Conservation (phyloP, 2,113 vertebrate species). For the Puma concolor region DNA sequence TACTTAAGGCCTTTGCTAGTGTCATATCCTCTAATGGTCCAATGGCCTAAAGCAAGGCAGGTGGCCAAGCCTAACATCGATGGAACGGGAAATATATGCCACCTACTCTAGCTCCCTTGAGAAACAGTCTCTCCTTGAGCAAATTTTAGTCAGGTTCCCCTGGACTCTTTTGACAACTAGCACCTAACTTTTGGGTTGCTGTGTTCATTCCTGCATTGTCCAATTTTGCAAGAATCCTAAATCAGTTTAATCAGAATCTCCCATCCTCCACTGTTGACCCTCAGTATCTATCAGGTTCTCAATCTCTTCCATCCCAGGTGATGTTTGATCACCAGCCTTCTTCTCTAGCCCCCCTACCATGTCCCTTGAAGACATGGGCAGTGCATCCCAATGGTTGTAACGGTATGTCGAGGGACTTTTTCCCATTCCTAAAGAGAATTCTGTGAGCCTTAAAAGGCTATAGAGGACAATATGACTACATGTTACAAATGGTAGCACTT, state of each 20-base stretch:
- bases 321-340: neutral
- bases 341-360: neutral
- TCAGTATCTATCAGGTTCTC: neutral
- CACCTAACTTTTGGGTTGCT: neutral
- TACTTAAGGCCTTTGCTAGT: neutral
- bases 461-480: slow-evolving; percentile 27
- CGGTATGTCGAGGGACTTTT: neutral
- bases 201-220: neutral
- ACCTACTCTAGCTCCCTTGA: neutral
- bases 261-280: neutral
- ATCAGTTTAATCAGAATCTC: neutral
- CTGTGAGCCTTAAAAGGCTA: neutral
- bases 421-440: neutral
- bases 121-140: neutral
- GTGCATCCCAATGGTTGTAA: neutral
- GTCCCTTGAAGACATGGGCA: neutral
- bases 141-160: neutral
- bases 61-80: neutral
- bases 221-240: neutral
- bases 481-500: slow-evolving; percentile 74
- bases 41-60: neutral
- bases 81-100: neutral
- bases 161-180: neutral
- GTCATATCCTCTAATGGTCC: neutral
- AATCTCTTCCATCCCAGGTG: neutral